Evolutionary conservation across 2,797 vertebrate species (phyloP), one percentile per base, ranked within the genome.

Genomic region (Macrochelys suwanniensis): DNA sequence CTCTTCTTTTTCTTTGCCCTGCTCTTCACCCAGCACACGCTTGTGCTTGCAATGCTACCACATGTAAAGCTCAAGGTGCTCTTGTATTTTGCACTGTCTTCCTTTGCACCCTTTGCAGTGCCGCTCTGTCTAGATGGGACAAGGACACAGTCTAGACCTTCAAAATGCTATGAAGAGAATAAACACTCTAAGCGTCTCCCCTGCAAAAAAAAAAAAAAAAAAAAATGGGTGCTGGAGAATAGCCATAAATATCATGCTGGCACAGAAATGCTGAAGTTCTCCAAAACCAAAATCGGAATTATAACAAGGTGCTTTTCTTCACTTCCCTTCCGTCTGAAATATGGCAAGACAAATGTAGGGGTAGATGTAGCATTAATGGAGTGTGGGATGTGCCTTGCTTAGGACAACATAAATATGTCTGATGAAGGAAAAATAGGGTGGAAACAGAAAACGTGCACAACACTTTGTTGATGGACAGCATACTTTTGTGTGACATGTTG

Each of bases 91-190:
- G 71, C 11, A 42, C 13, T 21, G 59, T 56, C 94, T 97, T 94
- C 89, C 91, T 94, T 65, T 1, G 0, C 7, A 0, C 47, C 92
- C 94, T 80, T 95, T 81, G 95, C 47, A 21, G 91, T 74, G 71
- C 61, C 86, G 83, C 68, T 83, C 54, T 0, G 13, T 33, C 53
- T 82, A 85, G 0, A 1, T 61, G 89, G 85, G 92, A 68, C 89
- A 81, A 37, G 0, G 0, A 87, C 76, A 94, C 87, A 94, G 92
- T 42, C 81, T 54, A 42, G 87, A 80, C 80, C 96, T 95, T 96
- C 92, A 94, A 88, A 88, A 94, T 1, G 37, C 47, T 57, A 0
- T 0, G 61, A n/a, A 68, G 61, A 87, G 51, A 89, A 91, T 65
- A 93, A 95, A 92, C 37, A 96, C 90, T 85, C 89, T 45, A 87